These are phyloP conservation scores for Stratiomys singularior DNA, from an alignment of 2,888 invertebrate genomes.

Conservation along the genomic window DNA sequence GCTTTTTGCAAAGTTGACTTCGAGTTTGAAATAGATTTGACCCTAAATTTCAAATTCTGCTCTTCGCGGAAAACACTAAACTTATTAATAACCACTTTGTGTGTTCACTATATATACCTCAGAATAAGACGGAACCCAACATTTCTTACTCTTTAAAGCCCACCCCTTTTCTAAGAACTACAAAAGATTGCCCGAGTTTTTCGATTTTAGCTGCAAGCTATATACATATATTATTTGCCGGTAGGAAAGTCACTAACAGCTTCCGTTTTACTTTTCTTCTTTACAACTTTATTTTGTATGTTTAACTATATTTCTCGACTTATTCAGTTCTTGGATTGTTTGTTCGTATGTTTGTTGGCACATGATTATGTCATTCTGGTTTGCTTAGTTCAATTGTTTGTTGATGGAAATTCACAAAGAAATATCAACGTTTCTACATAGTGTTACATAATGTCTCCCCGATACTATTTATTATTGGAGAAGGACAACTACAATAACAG, in stretches of 20 bases:
- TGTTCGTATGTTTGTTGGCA: slow-evolving; percentile 1
- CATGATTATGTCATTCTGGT: background rate
- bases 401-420: slow-evolving; percentile 3
- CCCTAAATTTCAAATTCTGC: too few species aligned
- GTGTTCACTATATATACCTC: too few species aligned
- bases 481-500: background rate
- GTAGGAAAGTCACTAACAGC: background rate
- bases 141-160: too few species aligned
- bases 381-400: background rate
- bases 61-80: too few species aligned
- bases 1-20: too few species aligned
- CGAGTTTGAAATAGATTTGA: too few species aligned
- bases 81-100: too few species aligned
- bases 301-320: background rate
- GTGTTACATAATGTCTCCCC: background rate
- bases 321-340: background rate
- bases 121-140: too few species aligned
- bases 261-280: background rate
- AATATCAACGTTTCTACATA: background rate
- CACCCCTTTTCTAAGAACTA: too few species aligned
- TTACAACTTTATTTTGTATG: background rate
- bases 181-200: background rate
- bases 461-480: background rate
- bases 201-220: background rate
- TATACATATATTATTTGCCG: background rate